Conservation (phyloP, 2,797 vertebrate species). For the Mormyrus hasselquistii region DNA sequence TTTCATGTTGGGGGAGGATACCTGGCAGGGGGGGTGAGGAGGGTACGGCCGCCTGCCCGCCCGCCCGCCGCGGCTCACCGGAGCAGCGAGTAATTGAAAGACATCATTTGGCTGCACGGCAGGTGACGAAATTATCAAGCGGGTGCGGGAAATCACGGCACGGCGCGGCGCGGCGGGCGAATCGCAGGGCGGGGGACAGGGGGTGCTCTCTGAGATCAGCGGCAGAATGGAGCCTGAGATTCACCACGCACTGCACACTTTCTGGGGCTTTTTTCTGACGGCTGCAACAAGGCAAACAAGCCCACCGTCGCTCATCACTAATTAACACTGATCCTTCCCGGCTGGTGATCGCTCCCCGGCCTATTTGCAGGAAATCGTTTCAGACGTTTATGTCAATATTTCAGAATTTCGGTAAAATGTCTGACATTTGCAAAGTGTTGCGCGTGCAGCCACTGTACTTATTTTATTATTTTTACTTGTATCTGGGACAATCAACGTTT, state of each 20-base stretch:
- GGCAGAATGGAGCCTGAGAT: background rate
- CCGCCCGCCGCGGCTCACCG: constrained; percentile 8
- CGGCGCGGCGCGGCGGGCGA: background rate
- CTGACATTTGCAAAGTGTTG: constrained; percentile 2
- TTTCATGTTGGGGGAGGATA: constrained; percentile 5
- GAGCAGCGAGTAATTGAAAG: constrained; percentile 20
- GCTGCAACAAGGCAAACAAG: background rate
- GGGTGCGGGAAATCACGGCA: constrained; percentile 17
- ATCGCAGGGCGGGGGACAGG: background rate
- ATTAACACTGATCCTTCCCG: background rate
- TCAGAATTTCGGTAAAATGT: background rate
- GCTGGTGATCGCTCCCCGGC: background rate
- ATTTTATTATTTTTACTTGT: background rate
- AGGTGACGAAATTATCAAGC: constrained; percentile 26
- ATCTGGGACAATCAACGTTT: background rate
- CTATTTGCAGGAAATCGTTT: background rate
- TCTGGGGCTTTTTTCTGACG: background rate
- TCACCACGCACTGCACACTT: background rate
- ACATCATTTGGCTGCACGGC: constrained; percentile 22
- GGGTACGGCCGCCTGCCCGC: background rate
- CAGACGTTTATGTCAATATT: constrained; percentile 9
- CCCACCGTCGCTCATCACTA: background rate
- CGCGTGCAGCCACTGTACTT: background rate
- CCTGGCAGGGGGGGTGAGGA: background rate
- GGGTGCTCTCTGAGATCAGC: background rate